These are phyloP conservation scores for Drosophila rellima DNA, from an alignment of 2,888 invertebrate species.

Conservation along the genomic window DNA sequence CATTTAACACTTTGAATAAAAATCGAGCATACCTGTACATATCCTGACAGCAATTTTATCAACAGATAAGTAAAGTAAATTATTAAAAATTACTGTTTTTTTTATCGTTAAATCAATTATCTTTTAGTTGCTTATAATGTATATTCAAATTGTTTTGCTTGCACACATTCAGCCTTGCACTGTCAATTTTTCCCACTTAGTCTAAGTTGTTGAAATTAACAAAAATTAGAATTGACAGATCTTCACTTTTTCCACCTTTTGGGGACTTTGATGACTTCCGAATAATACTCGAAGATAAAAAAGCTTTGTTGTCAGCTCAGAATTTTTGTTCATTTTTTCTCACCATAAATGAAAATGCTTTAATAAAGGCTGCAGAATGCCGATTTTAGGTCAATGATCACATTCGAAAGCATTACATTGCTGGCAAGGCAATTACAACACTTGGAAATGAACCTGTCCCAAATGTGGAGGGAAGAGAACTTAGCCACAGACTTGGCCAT, in stretches of 20 bases:
- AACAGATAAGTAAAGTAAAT: too few relatives aligned
- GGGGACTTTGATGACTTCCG: not conserved
- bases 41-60: too few relatives aligned
- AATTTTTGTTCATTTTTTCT: not conserved
- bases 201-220: too few relatives aligned
- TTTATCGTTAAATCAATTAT: too few relatives aligned
- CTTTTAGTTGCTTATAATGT: not conserved
- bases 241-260: not conserved
- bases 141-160: too few relatives aligned
- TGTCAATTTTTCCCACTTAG: too few relatives aligned
- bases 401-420: not conserved
- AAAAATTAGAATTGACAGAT: not conserved
- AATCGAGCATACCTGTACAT: too few relatives aligned
- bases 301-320: not conserved
- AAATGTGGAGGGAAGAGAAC: not conserved
- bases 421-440: conserved; percentile 43
- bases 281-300: not conserved
- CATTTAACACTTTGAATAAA: too few relatives aligned
- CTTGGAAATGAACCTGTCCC: conserved; percentile 6
- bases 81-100: too few relatives aligned
- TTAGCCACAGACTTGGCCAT: conserved; percentile 9
- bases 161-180: too few relatives aligned
- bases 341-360: not conserved
- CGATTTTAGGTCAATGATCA: not conserved
- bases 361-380: not conserved